Conservation (phyloP, 1,140 invertebrate species). For the Cotesia glomerata region DNA sequence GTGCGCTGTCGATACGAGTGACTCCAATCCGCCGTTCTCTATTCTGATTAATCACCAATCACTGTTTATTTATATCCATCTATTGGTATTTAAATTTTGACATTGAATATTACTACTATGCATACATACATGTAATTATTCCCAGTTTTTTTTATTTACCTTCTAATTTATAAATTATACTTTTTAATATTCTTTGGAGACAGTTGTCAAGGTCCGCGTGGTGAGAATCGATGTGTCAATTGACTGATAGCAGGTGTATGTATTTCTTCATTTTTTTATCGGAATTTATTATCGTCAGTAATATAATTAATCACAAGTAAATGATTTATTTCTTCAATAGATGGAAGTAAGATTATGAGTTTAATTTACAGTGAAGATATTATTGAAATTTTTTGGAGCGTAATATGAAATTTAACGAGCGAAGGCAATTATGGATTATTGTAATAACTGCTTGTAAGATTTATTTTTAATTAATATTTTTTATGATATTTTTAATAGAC, state of each 20-base stretch:
- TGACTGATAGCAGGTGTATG: not conserved
- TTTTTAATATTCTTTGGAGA: too few relatives aligned
- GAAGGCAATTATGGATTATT: slow-evolving; percentile 1
- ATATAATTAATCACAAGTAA: too few relatives aligned
- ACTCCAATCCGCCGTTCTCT: not conserved
- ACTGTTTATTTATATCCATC: too few relatives aligned
- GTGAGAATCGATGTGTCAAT: slow-evolving; percentile 7
- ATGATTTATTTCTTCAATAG: not conserved
- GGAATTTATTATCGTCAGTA: not conserved
- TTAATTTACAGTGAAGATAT: not conserved
- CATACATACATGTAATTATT: not conserved
- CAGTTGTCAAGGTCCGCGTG: not conserved
- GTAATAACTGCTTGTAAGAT: slow-evolving; percentile 14
- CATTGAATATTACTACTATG: not conserved
- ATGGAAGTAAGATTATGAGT: not conserved
- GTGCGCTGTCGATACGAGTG: too few relatives aligned
- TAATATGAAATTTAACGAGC: not conserved
- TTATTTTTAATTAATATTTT: not conserved
- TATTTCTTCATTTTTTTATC: not conserved
- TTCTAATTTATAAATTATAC: too few relatives aligned
- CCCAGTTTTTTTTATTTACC: not conserved
- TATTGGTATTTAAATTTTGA: too few relatives aligned
- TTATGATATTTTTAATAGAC: not conserved
- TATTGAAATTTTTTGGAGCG: not conserved
- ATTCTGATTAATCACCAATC: not conserved